These are phyloP conservation scores for Hippocampus guttulatus DNA, from an alignment of 2,113 vertebrate genomes.

Conservation along the genomic window DNA sequence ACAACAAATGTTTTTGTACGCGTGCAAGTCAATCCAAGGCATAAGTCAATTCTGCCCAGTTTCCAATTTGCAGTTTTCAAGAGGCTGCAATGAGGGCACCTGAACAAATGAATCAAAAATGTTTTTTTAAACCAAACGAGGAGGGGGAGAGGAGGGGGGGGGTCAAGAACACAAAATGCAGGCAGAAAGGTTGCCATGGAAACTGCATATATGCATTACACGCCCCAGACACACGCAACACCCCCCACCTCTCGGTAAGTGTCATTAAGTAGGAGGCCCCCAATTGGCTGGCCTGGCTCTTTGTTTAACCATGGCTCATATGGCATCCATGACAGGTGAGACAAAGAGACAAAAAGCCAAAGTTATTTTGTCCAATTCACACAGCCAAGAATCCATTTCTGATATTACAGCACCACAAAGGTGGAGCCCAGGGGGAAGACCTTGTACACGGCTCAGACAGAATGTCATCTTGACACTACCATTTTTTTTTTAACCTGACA, in stretches of 20 bases:
- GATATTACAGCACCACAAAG: background rate
- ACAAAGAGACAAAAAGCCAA: constrained; percentile 7
- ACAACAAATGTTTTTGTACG: no score
- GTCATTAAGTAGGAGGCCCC: constrained; percentile 47
- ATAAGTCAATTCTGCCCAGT: no score
- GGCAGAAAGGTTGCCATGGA: constrained; percentile 52
- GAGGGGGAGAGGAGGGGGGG: constrained; percentile 22
- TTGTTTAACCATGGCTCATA: constrained; percentile 43
- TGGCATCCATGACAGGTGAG: constrained; percentile 32
- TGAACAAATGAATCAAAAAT: constrained; percentile 42
- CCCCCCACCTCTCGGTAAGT: constrained; percentile 27
- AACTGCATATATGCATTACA: constrained; percentile 56
- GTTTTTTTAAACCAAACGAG: constrained; percentile 41
- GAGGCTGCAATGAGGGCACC: background rate
- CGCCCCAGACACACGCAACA: constrained; percentile 15
- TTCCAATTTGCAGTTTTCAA: background rate
- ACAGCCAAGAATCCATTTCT: background rate
- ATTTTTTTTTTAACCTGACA: no score
- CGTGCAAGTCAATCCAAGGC: no score
- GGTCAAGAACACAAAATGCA: constrained; percentile 44
- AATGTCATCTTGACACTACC: no score
- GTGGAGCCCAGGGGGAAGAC: no score
- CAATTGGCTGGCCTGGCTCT: constrained; percentile 47
- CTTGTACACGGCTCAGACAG: no score
- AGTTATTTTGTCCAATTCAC: background rate